These are phyloP conservation scores for Oscheius sp. DNA, from an alignment of 2,888 invertebrate genomes.

Conservation along the genomic window DNA sequence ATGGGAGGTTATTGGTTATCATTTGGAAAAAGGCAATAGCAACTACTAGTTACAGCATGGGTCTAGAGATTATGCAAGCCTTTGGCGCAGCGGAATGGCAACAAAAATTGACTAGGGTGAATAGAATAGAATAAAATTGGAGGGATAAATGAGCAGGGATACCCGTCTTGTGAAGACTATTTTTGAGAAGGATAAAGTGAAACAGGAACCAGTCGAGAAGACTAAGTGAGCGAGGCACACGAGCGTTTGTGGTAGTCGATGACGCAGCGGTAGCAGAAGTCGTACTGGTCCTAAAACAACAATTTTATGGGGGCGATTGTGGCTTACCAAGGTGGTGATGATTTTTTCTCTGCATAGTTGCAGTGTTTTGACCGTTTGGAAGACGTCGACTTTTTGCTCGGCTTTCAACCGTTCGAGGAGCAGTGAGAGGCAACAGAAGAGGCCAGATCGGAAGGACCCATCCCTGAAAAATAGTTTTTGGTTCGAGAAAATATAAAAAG, in stretches of 20 bases:
- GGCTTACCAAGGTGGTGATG: constrained; percentile 52
- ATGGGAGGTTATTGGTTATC: constrained; percentile 1
- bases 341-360: constrained; percentile 40
- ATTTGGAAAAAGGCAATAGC: neutral
- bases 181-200: neutral
- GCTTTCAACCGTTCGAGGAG: constrained; percentile 70
- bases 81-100: constrained; percentile 8
- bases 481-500: neutral
- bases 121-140: neutral
- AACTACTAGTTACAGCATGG: neutral
- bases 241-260: constrained; percentile 70
- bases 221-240: neutral
- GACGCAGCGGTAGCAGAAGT: constrained; percentile 75
- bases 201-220: neutral
- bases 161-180: neutral
- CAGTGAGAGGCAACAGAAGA: constrained; percentile 68
- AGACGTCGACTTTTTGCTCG: constrained; percentile 72
- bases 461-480: constrained; percentile 54
- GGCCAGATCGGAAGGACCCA: constrained; percentile 66
- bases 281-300: constrained; percentile 75
- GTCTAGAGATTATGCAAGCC: neutral
- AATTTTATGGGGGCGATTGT: too few species aligned
- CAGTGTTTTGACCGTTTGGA: constrained; percentile 62
- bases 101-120: constrained; percentile 17
- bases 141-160: neutral